Evolutionary conservation across 30 jellyfish, hydroid and myxozoan genomes (phyloP).

Genomic region (Clytia hemisphaerica): DNA sequence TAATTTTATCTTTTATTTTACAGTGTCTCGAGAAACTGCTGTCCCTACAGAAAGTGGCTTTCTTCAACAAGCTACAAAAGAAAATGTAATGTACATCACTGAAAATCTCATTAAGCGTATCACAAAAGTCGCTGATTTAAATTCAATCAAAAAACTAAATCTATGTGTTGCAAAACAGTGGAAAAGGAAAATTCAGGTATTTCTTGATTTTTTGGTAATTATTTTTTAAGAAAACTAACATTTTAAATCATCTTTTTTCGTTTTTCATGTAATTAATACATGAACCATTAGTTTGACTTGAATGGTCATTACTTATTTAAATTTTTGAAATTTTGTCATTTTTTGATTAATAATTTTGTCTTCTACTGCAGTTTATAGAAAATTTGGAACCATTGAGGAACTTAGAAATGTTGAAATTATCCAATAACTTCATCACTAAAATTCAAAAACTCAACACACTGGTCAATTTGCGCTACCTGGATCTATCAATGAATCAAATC

Average conservation of each 20-base stretch:
- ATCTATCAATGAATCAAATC: slow-evolving; percentile 39
- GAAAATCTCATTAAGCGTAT: slow-evolving; percentile 46
- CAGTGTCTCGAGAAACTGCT: too few species aligned
- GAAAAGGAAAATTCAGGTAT: slow-evolving; percentile 54
- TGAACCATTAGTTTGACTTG: too few species aligned
- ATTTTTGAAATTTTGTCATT: neutral
- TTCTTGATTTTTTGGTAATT: neutral
- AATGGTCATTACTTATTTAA: too few species aligned
- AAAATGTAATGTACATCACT: slow-evolving; percentile 44
- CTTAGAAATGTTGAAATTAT: slow-evolving; percentile 33
- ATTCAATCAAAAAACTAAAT: slow-evolving; percentile 30
- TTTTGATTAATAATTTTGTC: neutral
- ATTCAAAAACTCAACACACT: slow-evolving; percentile 46
- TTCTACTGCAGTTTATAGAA: slow-evolving; percentile 44
- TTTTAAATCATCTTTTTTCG: too few species aligned
- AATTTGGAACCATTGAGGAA: slow-evolving; percentile 46
- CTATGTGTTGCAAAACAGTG: slow-evolving; percentile 33
- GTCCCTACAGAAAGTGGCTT: neutral
- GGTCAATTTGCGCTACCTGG: slow-evolving; percentile 40
- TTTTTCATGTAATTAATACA: too few species aligned
- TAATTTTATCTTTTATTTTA: too few species aligned
- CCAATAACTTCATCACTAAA: slow-evolving; percentile 40
- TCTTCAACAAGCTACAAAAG: neutral
- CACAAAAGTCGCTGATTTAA: slow-evolving; percentile 35
- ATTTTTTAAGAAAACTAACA: too few species aligned